Base-by-base conservation (phyloP, 2,113 vertebrate species). In the Peromyscus leucopus region DNA sequence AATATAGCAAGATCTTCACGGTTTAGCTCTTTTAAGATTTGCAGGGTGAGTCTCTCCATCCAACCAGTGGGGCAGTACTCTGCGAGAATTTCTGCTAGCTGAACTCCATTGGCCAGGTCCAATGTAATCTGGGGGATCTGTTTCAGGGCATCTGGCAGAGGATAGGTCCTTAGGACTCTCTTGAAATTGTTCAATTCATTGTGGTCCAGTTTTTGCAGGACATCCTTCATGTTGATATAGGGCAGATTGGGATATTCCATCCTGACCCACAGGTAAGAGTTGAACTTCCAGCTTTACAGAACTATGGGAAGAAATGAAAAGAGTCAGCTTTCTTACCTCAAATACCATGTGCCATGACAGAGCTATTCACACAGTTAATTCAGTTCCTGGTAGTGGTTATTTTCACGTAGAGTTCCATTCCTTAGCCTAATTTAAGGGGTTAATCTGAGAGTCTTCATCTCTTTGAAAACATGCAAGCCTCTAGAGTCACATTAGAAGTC, bases 171-270 rank as follows among this genome's bases (percentile, higher is more conserved):
- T 31, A 96, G 12, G 16, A 42, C 22, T 4, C 4, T 13, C 84
- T 95, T 96, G 87, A 97, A 95, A 26, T 59, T 6, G 17, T 16
- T 63, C 55, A 93, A 7, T 33, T 96, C 91, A 0, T 57, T 17
- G 12, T 36, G 28, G 55, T 33, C 0, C 0, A 97, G 83, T 13
- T 51, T n/a, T 12, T 84, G 33, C 46, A 93, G 76, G 11, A 91
- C 42, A 4, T 55, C 5, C 46, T 33, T 46, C 55, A 95, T 75
- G 48, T 28, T 33, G 31, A 91, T 78, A 65, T 28, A 5, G 69
- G 78, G 42, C 65, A 36, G 0, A 16, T 19, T 5, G 10, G 63
- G 33, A 79, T 48, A 0, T 0, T 4, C 8, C 91, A 89, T 95
- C 42, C 22, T 39, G 36, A 48, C 36, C 22, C 4, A n/a, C 8